Evolutionary conservation across 2,113 vertebrate species (phyloP).

Genomic region (Peromyscus maniculatus): DNA sequence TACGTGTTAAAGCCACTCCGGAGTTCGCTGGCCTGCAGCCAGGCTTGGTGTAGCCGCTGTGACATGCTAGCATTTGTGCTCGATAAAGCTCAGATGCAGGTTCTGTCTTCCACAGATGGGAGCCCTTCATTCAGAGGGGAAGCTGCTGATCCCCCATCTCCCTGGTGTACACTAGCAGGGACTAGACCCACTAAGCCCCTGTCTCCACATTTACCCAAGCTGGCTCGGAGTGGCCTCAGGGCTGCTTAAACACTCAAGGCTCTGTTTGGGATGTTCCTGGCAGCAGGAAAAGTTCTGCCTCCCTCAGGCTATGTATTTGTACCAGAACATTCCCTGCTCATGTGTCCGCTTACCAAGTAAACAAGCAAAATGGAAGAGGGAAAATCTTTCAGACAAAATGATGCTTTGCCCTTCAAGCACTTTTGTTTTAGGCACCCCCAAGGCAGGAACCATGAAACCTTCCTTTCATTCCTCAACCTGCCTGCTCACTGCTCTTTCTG

Average conservation of each 20-base stretch:
- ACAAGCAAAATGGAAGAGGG: constrained; percentile 75
- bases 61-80: not conserved
- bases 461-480: constrained; percentile 28
- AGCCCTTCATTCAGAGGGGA: not conserved
- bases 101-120: not conserved
- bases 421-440: constrained; percentile 43
- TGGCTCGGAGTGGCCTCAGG: constrained; percentile 47
- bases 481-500: not conserved
- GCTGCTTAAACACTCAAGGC: constrained; percentile 58
- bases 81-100: not conserved
- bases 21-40: not conserved
- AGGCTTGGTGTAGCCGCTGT: not conserved
- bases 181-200: not conserved
- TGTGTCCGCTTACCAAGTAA: constrained; percentile 79
- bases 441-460: constrained; percentile 51
- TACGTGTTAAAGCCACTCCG: not conserved
- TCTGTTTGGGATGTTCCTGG: constrained; percentile 80
- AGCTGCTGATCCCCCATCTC: not conserved
- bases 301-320: constrained; percentile 78
- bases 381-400: constrained; percentile 72
- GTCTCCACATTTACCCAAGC: constrained; percentile 14
- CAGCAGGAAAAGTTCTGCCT: constrained; percentile 67
- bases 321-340: constrained; percentile 79
- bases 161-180: constrained; percentile 12
- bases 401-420: constrained; percentile 65